phyloP scores from a whole-genome alignment of 2,113 vertebrate species.

The Elephas maximus region DNA sequence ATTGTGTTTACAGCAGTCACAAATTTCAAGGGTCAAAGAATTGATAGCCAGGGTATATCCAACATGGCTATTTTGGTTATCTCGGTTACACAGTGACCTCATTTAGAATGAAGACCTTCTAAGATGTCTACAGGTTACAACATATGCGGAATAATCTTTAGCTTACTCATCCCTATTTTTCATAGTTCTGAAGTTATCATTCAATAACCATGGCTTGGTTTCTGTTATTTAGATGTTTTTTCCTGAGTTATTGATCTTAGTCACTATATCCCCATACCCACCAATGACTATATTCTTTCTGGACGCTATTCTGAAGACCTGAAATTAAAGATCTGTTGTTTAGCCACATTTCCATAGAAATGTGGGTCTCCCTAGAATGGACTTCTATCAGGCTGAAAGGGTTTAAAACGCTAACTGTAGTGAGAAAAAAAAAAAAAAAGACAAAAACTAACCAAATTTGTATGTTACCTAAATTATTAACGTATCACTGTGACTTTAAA shows the following conservation, averaged over 20 bases:
- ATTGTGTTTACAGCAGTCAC: background rate
- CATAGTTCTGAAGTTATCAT: background rate
- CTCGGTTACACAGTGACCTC: background rate
- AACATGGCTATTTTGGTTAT: background rate
- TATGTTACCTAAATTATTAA: background rate
- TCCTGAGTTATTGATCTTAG: constrained; percentile 1
- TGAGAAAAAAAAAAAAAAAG: background rate
- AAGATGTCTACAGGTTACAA: background rate
- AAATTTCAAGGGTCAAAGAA: background rate
- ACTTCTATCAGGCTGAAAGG: background rate
- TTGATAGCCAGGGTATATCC: background rate
- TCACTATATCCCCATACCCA: background rate
- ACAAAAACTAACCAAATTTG: background rate
- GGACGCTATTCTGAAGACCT: constrained; percentile 32
- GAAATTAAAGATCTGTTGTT: background rate
- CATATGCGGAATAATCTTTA: background rate
- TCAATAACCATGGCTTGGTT: background rate
- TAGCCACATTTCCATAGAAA: background rate
- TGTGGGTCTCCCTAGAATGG: background rate
- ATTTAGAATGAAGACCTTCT: background rate
- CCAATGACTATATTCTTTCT: background rate
- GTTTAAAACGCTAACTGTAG: background rate
- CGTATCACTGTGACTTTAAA: background rate
- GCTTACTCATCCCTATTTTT: background rate
- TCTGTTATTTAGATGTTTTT: constrained; percentile 9